Evolutionary conservation across 2,113 vertebrate species (phyloP).

Genomic region (Nycticryphes semicollaris): DNA sequence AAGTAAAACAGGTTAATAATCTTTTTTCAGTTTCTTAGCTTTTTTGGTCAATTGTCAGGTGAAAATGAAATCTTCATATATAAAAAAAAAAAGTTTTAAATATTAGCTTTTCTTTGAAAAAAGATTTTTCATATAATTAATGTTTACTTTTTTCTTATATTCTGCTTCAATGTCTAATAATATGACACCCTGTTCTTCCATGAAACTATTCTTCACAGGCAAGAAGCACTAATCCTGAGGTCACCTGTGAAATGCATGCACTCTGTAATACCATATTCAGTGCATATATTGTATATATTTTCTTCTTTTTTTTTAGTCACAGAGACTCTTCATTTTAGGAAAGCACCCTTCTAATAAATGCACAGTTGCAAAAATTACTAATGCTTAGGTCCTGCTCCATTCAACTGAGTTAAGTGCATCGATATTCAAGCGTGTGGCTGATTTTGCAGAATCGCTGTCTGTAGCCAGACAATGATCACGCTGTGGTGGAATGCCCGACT

Average conservation of each 20-base stretch:
- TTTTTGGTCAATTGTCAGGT: neutral
- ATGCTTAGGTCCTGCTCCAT: neutral
- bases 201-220: neutral
- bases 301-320: neutral
- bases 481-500: neutral
- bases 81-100: neutral
- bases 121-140: neutral
- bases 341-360: neutral
- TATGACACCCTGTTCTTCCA: neutral
- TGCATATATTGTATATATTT: neutral
- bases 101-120: neutral
- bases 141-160: neutral
- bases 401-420: neutral
- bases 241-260: neutral
- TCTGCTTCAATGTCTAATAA: neutral
- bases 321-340: neutral
- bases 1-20: neutral
- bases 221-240: neutral
- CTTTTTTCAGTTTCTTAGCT: neutral
- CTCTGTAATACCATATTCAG: neutral
- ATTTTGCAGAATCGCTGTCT: neutral
- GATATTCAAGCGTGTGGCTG: neutral
- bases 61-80: neutral
- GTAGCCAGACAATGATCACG: neutral
- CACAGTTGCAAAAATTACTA: neutral